Evolutionary conservation across 1,140 invertebrate species (phyloP), one percentile per base, ranked within the genome.

Genomic region (Drosophila miranda): DNA sequence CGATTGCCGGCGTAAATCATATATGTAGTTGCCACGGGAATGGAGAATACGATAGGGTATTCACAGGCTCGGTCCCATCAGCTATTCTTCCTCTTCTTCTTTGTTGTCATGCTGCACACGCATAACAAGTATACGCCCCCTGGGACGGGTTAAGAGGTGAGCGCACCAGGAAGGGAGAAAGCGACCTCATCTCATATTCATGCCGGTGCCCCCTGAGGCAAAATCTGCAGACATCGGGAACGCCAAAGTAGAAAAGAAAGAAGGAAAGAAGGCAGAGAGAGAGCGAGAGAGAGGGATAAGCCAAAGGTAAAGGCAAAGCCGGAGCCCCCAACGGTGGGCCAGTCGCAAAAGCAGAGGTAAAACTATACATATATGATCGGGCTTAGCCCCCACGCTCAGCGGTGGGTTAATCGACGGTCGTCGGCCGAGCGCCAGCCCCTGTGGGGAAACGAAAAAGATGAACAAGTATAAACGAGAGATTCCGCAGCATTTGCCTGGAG

Each of bases 401-500:
- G 48, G 49, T 57, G 45, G 48, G 50, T 75, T 75, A 86, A 81
- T 73, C 56, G 16, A 11, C 41, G n/a, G 8, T 8, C 13, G 46
- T 13, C 7, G 28, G 7, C 9, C 30, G 16, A 58, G n/a, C 14
- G 28, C 28, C 28, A 30, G 28, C 13, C 9, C 9, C 30, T 38
- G 16, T 26, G 13, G 34, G 16, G 49, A 34, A n/a, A 7, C 49
- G 16, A 41, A 54, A 64, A 44, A 51, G n/a, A 50, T 19, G 30
- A 28, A 13, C 42, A 60, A 53, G 56, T 52, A 50, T 19, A 19
- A 28, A 9, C 44, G 62, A 59, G 53, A 58, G 26, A n/a, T 55
- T 46, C n/a, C 55, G 46, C 55, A 68, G 67, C 30, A 34, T 34
- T 60, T 79, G 77, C 68, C 78, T 63, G 14, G 76, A 86, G 30